Percentiles rank a stretch among this genome's conserved stretches.
Conservation (phyloP, 2,113 vertebrate genomes). For the Macaca nemestrina region DNA sequence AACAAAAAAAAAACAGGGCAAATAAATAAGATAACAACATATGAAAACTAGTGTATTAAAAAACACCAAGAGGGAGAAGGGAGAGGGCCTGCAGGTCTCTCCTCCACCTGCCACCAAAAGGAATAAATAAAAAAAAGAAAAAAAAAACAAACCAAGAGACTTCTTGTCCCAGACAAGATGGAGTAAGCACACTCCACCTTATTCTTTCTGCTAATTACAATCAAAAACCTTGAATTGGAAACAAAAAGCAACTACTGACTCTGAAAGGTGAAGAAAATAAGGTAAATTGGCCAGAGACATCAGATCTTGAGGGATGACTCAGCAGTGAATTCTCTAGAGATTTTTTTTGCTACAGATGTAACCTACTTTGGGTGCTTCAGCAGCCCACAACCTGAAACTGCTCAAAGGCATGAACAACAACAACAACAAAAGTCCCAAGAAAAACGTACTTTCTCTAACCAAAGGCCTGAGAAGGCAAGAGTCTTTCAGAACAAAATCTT, state of each 20-base stretch:
- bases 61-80: neutral
- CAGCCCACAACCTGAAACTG: neutral
- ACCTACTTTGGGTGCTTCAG: neutral
- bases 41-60: neutral
- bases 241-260: neutral
- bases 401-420: neutral
- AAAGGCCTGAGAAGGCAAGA: neutral
- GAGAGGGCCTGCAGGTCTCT: no score
- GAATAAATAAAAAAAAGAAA: no score
- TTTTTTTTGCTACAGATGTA: neutral
- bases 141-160: neutral
- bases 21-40: constrained; percentile 54
- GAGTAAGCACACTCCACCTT: neutral
- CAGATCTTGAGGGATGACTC: neutral
- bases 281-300: neutral
- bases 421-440: neutral
- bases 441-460: neutral
- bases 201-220: neutral
- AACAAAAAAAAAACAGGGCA: constrained; percentile 52
- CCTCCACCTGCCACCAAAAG: no score
- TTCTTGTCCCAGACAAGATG: neutral
- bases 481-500: neutral
- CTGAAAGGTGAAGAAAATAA: neutral
- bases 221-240: neutral
- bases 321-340: neutral